A percentile compares a stretch with the other conserved stretches of the same genome.
Conservation (phyloP, 2,113 vertebrate species). For the Sitta europaea region DNA sequence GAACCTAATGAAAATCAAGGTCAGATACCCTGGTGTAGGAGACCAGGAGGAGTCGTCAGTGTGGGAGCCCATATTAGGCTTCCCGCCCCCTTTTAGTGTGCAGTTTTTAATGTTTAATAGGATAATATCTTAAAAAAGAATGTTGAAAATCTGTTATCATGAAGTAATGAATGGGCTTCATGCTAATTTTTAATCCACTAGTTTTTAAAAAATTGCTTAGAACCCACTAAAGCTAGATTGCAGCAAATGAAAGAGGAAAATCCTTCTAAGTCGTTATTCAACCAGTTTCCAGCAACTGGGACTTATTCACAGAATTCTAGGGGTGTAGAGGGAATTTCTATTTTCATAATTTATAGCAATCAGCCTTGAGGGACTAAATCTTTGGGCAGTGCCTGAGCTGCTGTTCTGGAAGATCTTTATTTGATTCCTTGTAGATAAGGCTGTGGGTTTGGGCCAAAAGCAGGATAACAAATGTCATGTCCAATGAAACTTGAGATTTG, state of each 20-base stretch:
- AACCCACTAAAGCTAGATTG: not conserved
- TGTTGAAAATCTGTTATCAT: not conserved
- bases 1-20: slow-evolving; percentile 3
- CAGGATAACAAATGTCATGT: not conserved
- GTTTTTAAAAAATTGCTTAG: not conserved
- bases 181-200: not conserved
- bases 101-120: not conserved
- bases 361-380: not conserved
- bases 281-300: not conserved
- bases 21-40: not conserved
- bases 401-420: not conserved
- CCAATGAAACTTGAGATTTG: not conserved
- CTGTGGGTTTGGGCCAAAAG: not conserved
- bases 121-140: not conserved
- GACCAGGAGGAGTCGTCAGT: not conserved
- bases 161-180: not conserved
- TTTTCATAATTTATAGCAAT: not conserved
- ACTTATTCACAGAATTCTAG: not conserved
- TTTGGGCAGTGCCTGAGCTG: not conserved
- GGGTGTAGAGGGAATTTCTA: not conserved
- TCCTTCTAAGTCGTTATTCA: not conserved
- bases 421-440: not conserved
- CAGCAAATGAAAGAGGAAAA: not conserved
- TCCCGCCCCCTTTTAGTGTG: not conserved
- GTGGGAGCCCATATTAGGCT: not conserved